phyloP scores from a whole-genome alignment of 1,140 invertebrate species.

The Zaprionus vittiger region DNA sequence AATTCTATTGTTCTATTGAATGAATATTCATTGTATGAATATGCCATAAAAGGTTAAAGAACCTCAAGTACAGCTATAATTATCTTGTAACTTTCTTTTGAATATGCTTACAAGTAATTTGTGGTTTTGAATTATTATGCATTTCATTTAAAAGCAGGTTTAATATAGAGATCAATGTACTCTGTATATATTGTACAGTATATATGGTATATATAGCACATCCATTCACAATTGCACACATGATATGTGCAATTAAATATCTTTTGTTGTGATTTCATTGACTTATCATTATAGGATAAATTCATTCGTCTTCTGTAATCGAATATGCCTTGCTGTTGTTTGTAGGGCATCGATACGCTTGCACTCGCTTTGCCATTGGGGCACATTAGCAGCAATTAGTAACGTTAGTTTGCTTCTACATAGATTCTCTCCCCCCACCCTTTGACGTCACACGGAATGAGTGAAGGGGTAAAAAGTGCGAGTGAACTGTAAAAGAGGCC shows the following conservation, averaged over 20 bases:
- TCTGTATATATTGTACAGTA: neutral
- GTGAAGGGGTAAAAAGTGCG: constrained; percentile 7
- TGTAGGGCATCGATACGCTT: neutral
- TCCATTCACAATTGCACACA: neutral
- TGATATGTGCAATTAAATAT: neutral
- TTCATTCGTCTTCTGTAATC: too few relatives aligned
- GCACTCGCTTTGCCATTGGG: neutral
- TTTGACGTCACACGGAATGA: neutral
- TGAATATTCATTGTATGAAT: too few relatives aligned
- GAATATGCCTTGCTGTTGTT: neutral
- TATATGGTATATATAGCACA: too few relatives aligned
- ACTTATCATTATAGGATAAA: too few relatives aligned
- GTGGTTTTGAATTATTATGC: neutral
- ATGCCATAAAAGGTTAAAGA: too few relatives aligned
- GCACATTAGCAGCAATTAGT: constrained; percentile 7
- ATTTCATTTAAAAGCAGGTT: neutral
- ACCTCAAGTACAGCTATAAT: too few relatives aligned
- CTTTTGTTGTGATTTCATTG: neutral
- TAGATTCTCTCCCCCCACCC: neutral
- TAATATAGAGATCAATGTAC: neutral
- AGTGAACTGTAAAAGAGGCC: constrained; percentile 33
- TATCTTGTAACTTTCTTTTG: too few relatives aligned
- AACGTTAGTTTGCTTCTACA: neutral
- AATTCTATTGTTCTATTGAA: too few relatives aligned
- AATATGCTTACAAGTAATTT: neutral